Evolutionary conservation across 2,888 invertebrate genomes (phyloP).

Genomic region (Brachyopa scutellaris): DNA sequence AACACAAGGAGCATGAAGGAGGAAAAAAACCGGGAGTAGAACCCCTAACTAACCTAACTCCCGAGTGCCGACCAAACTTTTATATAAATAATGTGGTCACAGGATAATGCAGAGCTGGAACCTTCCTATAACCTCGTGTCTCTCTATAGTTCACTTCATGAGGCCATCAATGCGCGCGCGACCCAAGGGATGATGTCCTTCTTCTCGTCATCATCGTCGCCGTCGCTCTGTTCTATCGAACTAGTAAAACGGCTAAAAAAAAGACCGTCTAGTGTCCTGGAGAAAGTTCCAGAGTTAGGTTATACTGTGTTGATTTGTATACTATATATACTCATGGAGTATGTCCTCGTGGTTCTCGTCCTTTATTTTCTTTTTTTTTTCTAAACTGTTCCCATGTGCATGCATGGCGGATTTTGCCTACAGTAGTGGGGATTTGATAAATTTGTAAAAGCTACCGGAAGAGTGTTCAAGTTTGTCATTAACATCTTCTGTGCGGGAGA

Average conservation of each 20-base stretch:
- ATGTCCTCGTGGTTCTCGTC: slow-evolving; percentile 14
- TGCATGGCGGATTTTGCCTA: no score
- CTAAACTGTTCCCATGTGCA: slow-evolving; percentile 4
- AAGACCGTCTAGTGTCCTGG: slow-evolving; percentile 1
- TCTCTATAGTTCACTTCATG: slow-evolving; percentile 47
- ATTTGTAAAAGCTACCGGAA: slow-evolving; percentile 42
- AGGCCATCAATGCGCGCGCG: slow-evolving; percentile 41
- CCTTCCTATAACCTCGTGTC: slow-evolving; percentile 46
- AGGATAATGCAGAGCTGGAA: slow-evolving; percentile 62
- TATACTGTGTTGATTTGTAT: slow-evolving; percentile 1
- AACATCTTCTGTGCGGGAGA: slow-evolving; percentile 28
- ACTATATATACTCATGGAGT: not conserved
- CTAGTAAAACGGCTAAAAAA: not conserved
- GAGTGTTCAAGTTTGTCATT: slow-evolving; percentile 64
- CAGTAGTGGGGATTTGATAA: no score
- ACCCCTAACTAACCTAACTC: slow-evolving; percentile 58
- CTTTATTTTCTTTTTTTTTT: slow-evolving; percentile 17
- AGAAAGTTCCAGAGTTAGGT: slow-evolving; percentile 22
- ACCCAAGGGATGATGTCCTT: slow-evolving; percentile 27
- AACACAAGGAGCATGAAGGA: slow-evolving; percentile 1
- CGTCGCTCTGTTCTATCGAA: not conserved
- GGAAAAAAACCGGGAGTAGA: slow-evolving; percentile 2
- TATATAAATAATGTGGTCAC: slow-evolving; percentile 67
- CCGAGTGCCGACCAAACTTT: slow-evolving; percentile 60
- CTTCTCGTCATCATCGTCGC: no score